A percentile compares a stretch with the other conserved stretches of the same genome.
phyloP scores from a whole-genome alignment of 2,888 invertebrate species.

The Fragum whitleyi region DNA sequence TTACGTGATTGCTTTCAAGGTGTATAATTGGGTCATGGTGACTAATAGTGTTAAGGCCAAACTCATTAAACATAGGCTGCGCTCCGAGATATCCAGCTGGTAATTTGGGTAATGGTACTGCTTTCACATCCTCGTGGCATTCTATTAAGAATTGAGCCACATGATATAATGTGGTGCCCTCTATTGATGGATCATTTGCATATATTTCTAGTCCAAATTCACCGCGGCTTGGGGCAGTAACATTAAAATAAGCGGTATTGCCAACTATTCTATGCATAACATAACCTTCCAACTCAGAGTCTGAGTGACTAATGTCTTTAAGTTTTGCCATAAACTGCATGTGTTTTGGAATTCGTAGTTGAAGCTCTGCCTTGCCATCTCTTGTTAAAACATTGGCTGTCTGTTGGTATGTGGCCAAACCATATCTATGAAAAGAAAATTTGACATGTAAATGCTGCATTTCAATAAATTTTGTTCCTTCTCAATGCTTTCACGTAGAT shows the following conservation, averaged over 20 bases:
- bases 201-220: conserved; percentile 85
- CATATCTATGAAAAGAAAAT: conserved; percentile 77
- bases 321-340: conserved; percentile 85
- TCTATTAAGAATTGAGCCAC: conserved; percentile 84
- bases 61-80: conserved; percentile 83
- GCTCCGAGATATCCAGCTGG: conserved; percentile 84
- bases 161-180: conserved; percentile 84
- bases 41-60: conserved; percentile 79
- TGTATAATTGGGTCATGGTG: conserved; percentile 84
- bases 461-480: no score
- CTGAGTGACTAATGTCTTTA: conserved; percentile 80
- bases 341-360: conserved; percentile 79
- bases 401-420: conserved; percentile 82
- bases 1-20: conserved; percentile 79
- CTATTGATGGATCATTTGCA: conserved; percentile 83
- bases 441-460: conserved; percentile 27
- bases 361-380: conserved; percentile 83
- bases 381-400: conserved; percentile 82
- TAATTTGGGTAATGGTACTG: conserved; percentile 82
- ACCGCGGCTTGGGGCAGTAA: conserved; percentile 82
- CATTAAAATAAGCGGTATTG: conserved; percentile 83
- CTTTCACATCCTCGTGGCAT: conserved; percentile 82
- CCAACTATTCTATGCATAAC: conserved; percentile 83
- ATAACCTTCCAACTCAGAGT: conserved; percentile 83
- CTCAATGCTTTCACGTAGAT: no score